Conservation (phyloP, 2,888 invertebrate species). For the Rhimphoctona megacephalus region DNA sequence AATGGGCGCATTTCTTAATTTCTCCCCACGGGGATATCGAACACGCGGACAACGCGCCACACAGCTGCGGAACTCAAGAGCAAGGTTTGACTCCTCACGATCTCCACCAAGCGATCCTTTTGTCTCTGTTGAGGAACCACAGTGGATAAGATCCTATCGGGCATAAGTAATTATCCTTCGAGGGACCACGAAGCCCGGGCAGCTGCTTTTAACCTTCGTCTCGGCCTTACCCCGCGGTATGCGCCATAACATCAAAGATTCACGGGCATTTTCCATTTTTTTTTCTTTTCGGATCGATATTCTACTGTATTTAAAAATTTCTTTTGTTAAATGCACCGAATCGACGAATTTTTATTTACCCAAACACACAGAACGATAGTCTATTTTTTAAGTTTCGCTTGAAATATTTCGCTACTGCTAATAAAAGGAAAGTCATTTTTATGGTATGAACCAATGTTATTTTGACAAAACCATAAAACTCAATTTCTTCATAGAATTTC, state of each 20-base stretch:
- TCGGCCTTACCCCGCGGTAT: conserved; percentile 33
- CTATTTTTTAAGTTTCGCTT: background rate
- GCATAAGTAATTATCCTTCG: conserved; percentile 84
- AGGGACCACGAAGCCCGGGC: conserved; percentile 45
- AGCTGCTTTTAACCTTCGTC: conserved; percentile 50
- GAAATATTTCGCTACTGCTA: background rate
- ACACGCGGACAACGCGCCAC: conserved; percentile 4
- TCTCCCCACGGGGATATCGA: conserved; percentile 55
- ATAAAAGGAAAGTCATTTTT: conserved; percentile 32
- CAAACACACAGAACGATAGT: background rate
- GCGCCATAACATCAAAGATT: conserved; percentile 56
- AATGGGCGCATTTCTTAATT: conserved; percentile 69
- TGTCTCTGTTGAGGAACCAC: conserved; percentile 79
- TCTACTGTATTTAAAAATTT: conserved; percentile 20
- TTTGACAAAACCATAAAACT: background rate
- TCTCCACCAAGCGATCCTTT: conserved; percentile 77
- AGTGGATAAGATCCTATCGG: conserved; percentile 82
- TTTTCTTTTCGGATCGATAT: conserved; percentile 44
- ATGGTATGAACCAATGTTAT: background rate
- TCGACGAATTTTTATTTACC: conserved; percentile 22
- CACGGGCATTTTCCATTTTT: conserved; percentile 46
- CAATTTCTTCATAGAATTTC: background rate
- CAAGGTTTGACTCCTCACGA: conserved; percentile 66
- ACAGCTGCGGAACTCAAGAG: conserved; percentile 26
- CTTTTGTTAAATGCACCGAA: conserved; percentile 17